Conservation (phyloP, 2,888 invertebrate species). For the Nasonovia ribisnigri region DNA sequence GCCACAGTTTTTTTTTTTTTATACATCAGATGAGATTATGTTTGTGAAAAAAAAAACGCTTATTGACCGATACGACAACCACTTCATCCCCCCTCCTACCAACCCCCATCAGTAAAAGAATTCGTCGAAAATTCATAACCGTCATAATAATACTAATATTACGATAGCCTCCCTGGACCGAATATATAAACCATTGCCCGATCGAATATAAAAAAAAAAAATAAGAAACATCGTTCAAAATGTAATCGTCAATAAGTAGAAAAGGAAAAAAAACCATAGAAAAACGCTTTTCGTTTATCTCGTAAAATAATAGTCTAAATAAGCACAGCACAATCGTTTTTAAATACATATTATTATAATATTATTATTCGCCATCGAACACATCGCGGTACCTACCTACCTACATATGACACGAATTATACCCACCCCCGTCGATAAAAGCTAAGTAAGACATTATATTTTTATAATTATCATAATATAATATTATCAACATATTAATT, state of each 20-base stretch:
- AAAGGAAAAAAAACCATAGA: neutral
- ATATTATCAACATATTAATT: neutral
- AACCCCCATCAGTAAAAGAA: neutral
- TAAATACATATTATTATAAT: neutral
- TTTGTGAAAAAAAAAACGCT: neutral
- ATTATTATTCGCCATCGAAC: conserved; percentile 11
- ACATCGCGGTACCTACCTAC: conserved; percentile 11
- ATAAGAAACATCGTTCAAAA: neutral
- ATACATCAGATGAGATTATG: neutral
- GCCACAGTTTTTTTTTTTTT: neutral
- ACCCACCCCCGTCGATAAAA: neutral
- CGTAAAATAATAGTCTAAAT: conserved; percentile 20
- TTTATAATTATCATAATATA: neutral
- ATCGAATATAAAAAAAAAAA: neutral
- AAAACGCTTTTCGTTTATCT: neutral
- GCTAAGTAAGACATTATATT: neutral
- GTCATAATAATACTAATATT: neutral
- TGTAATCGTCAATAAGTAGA: neutral
- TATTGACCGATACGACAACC: neutral
- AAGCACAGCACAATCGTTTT: conserved; percentile 48
- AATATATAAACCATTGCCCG: neutral
- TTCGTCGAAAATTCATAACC: neutral
- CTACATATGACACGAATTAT: neutral
- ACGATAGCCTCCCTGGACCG: neutral
- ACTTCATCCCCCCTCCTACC: neutral